Evolutionary conservation across 2,888 invertebrate species (phyloP), one percentile per base, ranked within the genome.

Genomic region (Cyclophora punctaria): DNA sequence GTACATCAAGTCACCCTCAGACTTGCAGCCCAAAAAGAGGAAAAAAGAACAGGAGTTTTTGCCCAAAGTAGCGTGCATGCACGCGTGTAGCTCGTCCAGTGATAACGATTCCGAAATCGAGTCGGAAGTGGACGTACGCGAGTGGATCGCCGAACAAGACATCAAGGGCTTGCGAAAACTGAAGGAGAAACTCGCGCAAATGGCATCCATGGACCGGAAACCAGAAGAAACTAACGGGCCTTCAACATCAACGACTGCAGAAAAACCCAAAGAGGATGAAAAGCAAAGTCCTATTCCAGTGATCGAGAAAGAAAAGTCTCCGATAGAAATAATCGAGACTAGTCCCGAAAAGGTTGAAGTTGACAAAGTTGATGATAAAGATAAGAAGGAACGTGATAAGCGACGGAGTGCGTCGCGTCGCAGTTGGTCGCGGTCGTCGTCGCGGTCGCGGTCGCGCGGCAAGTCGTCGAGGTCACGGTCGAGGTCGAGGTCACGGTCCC

Each of bases 81-180:
- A 90, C 35, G 37, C 37, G 4, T 37, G 37, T 37, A 89, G 88
- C 64, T 90, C 92, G 4, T 91, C 91, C 4, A 91, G 92, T 67
- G 91, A 91, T 60, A 89, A 89, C 46, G 89, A 89, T 44, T 85
- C 88, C 0, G 90, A 87, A n/a, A 91, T 90, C 5, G 91, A 90
- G 45, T 85, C 89, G 37, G 66, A 82, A 20, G 58, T 84, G 34
- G 91, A 91, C 53, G 90, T 91, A 46, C 64, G 76, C 7, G 77
- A 71, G 20, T 69, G 80, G 0, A 91, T 90, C 51, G 91, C 92
- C 42, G 91, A 91, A 48, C 85, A 91, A 47, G 90, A 92, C 58
- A 65, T 75, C 35, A 92, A 91, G 63, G 94, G 95, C 67, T 73
- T 94, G 58, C 90, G 90, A 64, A 91, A 92, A 67, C 77, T 95